These are phyloP conservation scores for Luehdorfia chinensis DNA, from an alignment of 1,140 invertebrate species.

Conservation along the genomic window DNA sequence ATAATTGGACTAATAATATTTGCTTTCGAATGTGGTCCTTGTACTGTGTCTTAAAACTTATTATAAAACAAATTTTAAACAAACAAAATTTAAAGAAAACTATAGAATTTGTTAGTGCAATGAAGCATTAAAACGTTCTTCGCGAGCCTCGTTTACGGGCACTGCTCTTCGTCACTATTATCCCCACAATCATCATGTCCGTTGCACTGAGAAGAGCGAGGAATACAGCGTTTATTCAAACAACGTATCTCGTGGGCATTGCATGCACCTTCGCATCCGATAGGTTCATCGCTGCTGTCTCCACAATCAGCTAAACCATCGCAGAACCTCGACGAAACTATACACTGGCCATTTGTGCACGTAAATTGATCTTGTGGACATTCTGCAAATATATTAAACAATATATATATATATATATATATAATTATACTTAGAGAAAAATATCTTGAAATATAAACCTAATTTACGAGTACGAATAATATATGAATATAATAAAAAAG, in stretches of 20 bases:
- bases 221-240: conserved; percentile 80
- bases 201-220: conserved; percentile 41
- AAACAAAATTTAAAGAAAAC: no score
- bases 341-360: conserved; percentile 83
- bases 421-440: not conserved
- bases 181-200: conserved; percentile 41
- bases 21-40: not conserved
- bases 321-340: conserved; percentile 88
- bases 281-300: conserved; percentile 89
- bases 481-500: no score
- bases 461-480: no score
- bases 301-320: conserved; percentile 90
- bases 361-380: conserved; percentile 68
- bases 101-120: no score
- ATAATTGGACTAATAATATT: not conserved
- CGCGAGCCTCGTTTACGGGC: no score
- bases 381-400: conserved; percentile 39
- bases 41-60: no score
- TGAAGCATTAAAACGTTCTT: no score
- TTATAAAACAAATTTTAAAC: no score
- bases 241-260: conserved; percentile 64
- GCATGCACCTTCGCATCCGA: conserved; percentile 80
- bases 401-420: no score
- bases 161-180: conserved; percentile 79
- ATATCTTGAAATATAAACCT: no score